phyloP scores from a whole-genome alignment of 2,888 invertebrate species.

The Tethea ocularis region DNA sequence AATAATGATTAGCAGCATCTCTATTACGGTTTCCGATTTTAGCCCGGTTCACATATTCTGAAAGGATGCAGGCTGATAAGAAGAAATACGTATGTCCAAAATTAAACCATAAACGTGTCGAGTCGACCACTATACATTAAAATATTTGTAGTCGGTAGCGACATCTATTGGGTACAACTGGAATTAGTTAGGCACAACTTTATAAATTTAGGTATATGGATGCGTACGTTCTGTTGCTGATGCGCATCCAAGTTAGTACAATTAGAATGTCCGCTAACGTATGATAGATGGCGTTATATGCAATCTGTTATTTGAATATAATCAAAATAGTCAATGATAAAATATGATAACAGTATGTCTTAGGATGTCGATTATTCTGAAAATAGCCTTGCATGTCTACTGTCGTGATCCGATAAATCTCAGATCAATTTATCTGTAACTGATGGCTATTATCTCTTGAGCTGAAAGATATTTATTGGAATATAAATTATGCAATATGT shows the following conservation, averaged over 20 bases:
- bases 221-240: no score
- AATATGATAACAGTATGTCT: slow-evolving; percentile 4
- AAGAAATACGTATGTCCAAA: no score
- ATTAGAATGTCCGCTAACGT: background rate
- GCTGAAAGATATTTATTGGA: slow-evolving; percentile 2
- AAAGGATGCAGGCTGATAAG: no score
- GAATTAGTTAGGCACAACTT: slow-evolving; percentile 17
- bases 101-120: no score
- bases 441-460: background rate
- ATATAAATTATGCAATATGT: background rate
- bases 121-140: background rate
- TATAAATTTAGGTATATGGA: background rate
- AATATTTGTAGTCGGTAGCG: slow-evolving; percentile 15
- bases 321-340: background rate
- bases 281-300: background rate
- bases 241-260: background rate
- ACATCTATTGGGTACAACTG: slow-evolving; percentile 29
- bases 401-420: slow-evolving; percentile 5
- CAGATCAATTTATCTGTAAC: slow-evolving; percentile 4
- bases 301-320: no score
- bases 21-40: no score
- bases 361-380: background rate
- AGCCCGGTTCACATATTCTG: no score
- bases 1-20: no score
- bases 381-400: background rate